Evolutionary conservation across 2,113 vertebrate genomes (phyloP).

Genomic region (Cinclus mexicanus): DNA sequence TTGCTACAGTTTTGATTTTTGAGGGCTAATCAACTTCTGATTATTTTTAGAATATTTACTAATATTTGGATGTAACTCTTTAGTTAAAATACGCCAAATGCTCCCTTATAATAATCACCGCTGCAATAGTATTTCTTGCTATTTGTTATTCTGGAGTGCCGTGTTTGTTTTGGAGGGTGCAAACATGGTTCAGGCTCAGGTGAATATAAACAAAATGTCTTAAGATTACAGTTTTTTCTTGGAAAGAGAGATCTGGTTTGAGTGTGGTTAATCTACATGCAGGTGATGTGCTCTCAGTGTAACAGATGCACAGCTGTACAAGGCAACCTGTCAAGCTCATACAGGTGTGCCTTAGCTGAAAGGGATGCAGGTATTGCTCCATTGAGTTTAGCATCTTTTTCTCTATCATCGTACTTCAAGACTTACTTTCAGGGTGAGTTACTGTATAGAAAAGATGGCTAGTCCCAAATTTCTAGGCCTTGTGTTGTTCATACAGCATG

Average conservation of each 20-base stretch:
- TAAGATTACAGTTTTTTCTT: neutral
- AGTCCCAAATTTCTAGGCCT: neutral
- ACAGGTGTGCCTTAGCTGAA: neutral
- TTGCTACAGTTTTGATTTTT: neutral
- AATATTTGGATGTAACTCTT: too few relatives aligned
- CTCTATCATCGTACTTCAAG: neutral
- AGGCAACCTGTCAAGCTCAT: neutral
- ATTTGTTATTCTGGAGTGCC: accelerated
- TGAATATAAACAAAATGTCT: neutral
- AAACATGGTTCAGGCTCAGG: neutral
- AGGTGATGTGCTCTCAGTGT: neutral
- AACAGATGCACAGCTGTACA: neutral
- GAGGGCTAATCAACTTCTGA: neutral
- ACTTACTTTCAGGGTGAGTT: neutral
- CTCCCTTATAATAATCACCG: neutral
- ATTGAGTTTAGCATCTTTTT: neutral
- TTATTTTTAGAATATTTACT: neutral
- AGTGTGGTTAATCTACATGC: accelerated
- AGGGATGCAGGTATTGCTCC: neutral
- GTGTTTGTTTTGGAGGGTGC: neutral
- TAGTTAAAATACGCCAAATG: accelerated
- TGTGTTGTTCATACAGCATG: accelerated
- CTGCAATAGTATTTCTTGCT: neutral
- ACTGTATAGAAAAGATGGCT: neutral
- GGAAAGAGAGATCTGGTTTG: neutral